Evolutionary conservation across 2,888 invertebrate species (phyloP).

Genomic region (Seira musarum): DNA sequence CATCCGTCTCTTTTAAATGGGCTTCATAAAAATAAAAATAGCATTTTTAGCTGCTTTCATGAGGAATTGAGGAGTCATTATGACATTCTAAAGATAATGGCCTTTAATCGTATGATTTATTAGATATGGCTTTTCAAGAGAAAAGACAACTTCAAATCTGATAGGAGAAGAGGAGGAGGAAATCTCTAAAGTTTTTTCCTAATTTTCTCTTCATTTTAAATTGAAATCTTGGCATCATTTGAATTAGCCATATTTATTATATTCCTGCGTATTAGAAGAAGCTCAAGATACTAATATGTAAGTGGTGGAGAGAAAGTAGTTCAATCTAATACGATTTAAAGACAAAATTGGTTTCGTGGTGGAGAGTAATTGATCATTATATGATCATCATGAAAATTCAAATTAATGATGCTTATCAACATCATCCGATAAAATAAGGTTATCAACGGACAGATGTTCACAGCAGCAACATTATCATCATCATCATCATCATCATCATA

Average conservation of each 20-base stretch:
- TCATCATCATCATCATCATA: no score
- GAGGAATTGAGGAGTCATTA: neutral
- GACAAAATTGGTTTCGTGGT: slow-evolving; percentile 11
- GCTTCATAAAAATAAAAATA: slow-evolving; percentile 9
- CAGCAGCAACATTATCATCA: no score
- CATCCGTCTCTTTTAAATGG: neutral
- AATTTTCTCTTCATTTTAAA: neutral
- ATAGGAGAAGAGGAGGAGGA: neutral
- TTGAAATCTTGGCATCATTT: neutral
- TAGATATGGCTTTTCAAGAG: neutral
- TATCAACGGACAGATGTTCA: no score
- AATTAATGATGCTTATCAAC: slow-evolving; percentile 2
- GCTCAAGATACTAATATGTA: no score
- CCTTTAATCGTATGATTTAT: neutral
- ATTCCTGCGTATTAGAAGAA: no score
- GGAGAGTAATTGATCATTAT: neutral
- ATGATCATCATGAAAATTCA: neutral
- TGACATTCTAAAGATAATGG: slow-evolving; percentile 8
- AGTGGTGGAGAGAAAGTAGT: neutral
- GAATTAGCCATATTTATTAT: neutral
- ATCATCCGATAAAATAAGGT: neutral
- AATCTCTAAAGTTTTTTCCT: neutral
- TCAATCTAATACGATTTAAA: neutral
- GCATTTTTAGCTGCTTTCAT: neutral
- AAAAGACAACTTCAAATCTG: neutral